Evolutionary conservation across 2,888 invertebrate genomes (phyloP), one percentile per base, ranked within the genome.

Genomic region (Dione vanillae): DNA sequence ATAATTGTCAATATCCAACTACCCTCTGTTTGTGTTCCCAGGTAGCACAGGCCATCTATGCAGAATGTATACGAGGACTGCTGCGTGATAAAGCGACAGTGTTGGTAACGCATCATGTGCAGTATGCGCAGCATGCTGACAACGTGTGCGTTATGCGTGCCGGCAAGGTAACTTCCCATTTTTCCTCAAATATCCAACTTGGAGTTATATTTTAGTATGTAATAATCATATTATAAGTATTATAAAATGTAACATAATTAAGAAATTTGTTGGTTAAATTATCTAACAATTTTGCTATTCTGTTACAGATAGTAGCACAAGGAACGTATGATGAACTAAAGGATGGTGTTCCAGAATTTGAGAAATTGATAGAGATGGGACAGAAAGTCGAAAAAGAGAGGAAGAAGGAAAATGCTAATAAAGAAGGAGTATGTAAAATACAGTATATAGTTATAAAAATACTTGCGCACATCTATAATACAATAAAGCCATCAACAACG

Each of bases 61-160:
- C 95, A 52, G 94, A 94, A 81, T 96, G 95, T 73, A 89, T 95
- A 40, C 88, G 90, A 0, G 93, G 93, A 0, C 91, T 94, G 77
- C 86, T 96, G 0, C 88, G 92, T 5, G 90, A 94, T 67, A 91
- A 92, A 70, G 93, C 95, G 0, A 86, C 94, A 0, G 91, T 96
- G 12, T 83, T 96, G 40, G 95, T 95, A 51, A 96, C 96, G 0
- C 96, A 96, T 77, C 96, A 96, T 79, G 91, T 95, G 37, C 96
- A 96, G 78, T 95, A 94, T 82, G 89, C 94, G 0, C 77, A 84
- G 0, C 83, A 89, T 45, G 94, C 94, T 0, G 87, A 90, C 76
- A 86, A 85, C 62, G 90, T 94, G 0, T 86, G 85, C 71, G 90
- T 93, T 41, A 89, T 93, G 91, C 75, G 88, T 2, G 73, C 73